Conservation (phyloP, 1,140 invertebrate genomes). For the Vanessa tameamea region DNA sequence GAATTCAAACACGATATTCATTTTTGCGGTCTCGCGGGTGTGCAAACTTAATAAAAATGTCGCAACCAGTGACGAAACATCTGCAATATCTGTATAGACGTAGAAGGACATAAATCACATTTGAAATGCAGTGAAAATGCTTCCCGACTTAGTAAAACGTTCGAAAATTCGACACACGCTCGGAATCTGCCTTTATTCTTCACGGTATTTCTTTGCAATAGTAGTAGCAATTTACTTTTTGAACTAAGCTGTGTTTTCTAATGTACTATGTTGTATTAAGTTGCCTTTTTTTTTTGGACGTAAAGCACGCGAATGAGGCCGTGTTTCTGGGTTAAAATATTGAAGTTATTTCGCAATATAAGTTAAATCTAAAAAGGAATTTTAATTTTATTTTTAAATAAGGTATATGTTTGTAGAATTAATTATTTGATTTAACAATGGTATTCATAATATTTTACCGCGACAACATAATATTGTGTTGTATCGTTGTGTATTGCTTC, state of each 20-base stretch:
- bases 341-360: slow-evolving; percentile 3
- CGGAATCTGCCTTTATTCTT: slow-evolving; percentile 48
- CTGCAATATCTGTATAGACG: slow-evolving; percentile 64
- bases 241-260: slow-evolving; percentile 24
- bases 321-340: slow-evolving; percentile 4
- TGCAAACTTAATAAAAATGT: slow-evolving; percentile 65
- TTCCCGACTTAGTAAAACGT: slow-evolving; percentile 44
- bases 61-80: slow-evolving; percentile 61
- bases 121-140: slow-evolving; percentile 60
- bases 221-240: slow-evolving; percentile 39
- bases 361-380: slow-evolving; percentile 5
- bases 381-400: neutral
- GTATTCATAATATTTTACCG: too few relatives aligned
- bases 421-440: too few relatives aligned
- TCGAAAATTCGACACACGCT: slow-evolving; percentile 64
- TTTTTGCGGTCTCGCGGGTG: slow-evolving; percentile 37
- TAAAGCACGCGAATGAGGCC: slow-evolving; percentile 1
- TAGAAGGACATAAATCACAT: slow-evolving; percentile 63
- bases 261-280: slow-evolving; percentile 10
- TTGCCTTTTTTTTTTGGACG: neutral
- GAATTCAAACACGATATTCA: slow-evolving; percentile 46
- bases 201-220: slow-evolving; percentile 16
- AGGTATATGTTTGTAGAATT: too few relatives aligned
- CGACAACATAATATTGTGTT: too few relatives aligned
- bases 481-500: too few relatives aligned